phyloP scores from a whole-genome alignment of 2,888 invertebrate genomes.

The Isotomurus palustris region DNA sequence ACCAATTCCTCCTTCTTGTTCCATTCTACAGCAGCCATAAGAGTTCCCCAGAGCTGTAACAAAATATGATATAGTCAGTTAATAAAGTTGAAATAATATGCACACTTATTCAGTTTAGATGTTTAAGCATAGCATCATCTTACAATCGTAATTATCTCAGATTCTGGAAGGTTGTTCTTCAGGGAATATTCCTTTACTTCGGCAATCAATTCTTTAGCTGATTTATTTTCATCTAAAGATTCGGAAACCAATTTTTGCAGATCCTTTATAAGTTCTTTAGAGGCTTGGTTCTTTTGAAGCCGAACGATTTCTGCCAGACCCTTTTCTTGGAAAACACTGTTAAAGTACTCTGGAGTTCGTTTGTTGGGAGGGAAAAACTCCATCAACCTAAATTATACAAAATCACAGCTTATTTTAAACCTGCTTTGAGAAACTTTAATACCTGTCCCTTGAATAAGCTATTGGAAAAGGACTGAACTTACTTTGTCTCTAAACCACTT shows the following conservation, averaged over 20 bases:
- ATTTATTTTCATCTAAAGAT: conserved; percentile 79
- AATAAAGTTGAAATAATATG: neutral
- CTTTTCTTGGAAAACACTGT: conserved; percentile 68
- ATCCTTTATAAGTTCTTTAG: conserved; percentile 74
- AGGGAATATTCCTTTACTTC: conserved; percentile 81
- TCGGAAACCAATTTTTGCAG: conserved; percentile 70
- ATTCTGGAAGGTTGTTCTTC: conserved; percentile 79
- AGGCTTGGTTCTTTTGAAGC: conserved; percentile 57
- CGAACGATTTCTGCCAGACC: conserved; percentile 71
- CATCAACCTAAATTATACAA: conserved; percentile 61
- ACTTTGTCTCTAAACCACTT: conserved; percentile 68
- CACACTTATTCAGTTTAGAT: neutral
- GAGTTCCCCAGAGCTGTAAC: conserved; percentile 79
- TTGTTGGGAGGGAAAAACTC: conserved; percentile 93
- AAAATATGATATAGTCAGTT: neutral
- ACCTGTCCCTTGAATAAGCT: neutral
- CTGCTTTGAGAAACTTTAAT: neutral
- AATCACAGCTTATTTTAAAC: neutral
- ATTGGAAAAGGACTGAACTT: conserved; percentile 22
- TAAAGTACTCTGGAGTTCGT: conserved; percentile 80
- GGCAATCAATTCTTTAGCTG: conserved; percentile 76
- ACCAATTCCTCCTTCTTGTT: conserved; percentile 96
- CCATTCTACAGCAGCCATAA: conserved; percentile 96
- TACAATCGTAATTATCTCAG: conserved; percentile 82
- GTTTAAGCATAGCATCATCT: conserved; percentile 49